A percentile compares a stretch with the other conserved stretches of the same genome.
Conservation (phyloP, 2,113 vertebrate genomes). For the Marmota monax region DNA sequence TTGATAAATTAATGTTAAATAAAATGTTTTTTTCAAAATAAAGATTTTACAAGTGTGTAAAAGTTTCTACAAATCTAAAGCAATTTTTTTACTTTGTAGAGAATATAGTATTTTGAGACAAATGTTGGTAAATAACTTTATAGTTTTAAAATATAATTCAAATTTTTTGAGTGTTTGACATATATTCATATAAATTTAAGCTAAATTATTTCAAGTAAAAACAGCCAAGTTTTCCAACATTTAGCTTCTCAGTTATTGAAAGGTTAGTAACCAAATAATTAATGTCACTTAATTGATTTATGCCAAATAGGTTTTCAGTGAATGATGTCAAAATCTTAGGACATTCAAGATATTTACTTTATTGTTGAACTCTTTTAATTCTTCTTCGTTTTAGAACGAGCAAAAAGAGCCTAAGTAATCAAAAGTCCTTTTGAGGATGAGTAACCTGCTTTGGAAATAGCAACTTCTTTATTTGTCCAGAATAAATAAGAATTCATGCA, state of each 20-base stretch:
- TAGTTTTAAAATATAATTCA: constrained; percentile 21
- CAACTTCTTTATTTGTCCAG: constrained; percentile 56
- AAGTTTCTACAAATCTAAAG: constrained; percentile 54
- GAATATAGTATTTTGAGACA: constrained; percentile 54
- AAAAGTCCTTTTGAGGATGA: constrained; percentile 65
- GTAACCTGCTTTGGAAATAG: constrained; percentile 57
- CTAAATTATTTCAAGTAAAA: constrained; percentile 68
- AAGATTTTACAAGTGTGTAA: constrained; percentile 20
- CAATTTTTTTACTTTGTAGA: constrained; percentile 46
- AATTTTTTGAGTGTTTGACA: background rate
- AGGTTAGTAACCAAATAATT: constrained; percentile 48
- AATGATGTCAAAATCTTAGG: constrained; percentile 55
- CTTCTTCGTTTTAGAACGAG: constrained; percentile 67
- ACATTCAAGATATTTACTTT: constrained; percentile 32
- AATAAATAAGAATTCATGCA: constrained; percentile 70
- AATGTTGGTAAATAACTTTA: constrained; percentile 38
- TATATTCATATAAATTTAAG: constrained; percentile 57
- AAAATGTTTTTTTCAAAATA: constrained; percentile 47
- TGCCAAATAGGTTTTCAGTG: background rate
- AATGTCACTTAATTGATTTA: background rate
- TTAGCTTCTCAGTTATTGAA: constrained; percentile 15
- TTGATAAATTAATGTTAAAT: constrained; percentile 64
- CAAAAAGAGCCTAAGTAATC: constrained; percentile 52
- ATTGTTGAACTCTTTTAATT: constrained; percentile 55
- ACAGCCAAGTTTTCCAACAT: constrained; percentile 42